Evolutionary conservation across 2,113 vertebrate genomes (phyloP).

Genomic region (Myotis yumanensis): DNA sequence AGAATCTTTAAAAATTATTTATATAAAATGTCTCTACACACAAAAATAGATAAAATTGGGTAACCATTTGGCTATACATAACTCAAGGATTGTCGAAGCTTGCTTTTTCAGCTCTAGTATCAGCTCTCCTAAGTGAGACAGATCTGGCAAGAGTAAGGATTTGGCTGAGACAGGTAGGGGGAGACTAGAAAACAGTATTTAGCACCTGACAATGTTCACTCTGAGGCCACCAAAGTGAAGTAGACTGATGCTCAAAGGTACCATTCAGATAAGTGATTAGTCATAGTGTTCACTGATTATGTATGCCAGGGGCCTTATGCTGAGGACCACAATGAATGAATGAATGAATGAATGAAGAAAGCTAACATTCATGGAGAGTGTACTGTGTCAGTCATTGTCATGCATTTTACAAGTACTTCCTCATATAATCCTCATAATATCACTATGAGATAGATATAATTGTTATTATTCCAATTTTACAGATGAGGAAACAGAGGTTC

Average conservation of each 20-base stretch:
- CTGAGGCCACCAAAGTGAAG: not conserved
- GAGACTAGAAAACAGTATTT: not conserved
- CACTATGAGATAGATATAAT: not conserved
- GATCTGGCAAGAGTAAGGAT: not conserved
- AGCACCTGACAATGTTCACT: not conserved
- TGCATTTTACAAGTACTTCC: not conserved
- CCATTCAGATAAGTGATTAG: not conserved
- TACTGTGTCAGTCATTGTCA: not conserved
- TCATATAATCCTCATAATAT: not conserved
- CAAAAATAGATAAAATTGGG: conserved; percentile 33
- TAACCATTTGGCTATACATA: conserved; percentile 50
- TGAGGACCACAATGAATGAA: not conserved
- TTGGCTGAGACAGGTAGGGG: not conserved
- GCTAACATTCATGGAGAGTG: not conserved
- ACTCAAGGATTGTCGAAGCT: not conserved
- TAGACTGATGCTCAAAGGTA: not conserved
- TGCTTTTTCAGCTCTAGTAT: not conserved
- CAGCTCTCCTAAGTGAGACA: not conserved
- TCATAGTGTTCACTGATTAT: not conserved
- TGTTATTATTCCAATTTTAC: not conserved
- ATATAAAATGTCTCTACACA: conserved; percentile 10
- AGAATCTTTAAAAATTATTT: conserved; percentile 29
- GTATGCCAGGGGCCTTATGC: not conserved
- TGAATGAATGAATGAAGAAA: not conserved
- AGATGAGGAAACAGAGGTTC: not conserved